These are phyloP conservation scores for Smutsia temminckii DNA, from an alignment of 2,797 vertebrate species.

Conservation along the genomic window DNA sequence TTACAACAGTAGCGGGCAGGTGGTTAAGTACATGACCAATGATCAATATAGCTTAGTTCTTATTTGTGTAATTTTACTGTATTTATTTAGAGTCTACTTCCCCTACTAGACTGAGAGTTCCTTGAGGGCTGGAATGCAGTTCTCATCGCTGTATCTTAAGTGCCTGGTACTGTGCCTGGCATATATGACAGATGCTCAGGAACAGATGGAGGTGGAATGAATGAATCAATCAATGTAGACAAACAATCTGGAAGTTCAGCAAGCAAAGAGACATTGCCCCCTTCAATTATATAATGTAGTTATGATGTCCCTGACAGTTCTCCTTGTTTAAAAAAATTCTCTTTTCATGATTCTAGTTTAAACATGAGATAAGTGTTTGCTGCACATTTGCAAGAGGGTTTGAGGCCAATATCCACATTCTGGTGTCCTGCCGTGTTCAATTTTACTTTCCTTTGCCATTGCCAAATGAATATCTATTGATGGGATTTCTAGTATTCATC, in stretches of 20 bases:
- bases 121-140: not conserved
- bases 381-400: constrained; percentile 55
- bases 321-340: not conserved
- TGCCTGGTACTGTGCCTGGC: constrained; percentile 17
- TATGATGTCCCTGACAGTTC: constrained; percentile 43
- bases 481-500: constrained; percentile 70
- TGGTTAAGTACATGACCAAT: not conserved
- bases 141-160: not conserved
- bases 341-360: not conserved
- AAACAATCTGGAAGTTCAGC: constrained; percentile 64
- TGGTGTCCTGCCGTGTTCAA: constrained; percentile 66
- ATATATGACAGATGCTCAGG: constrained; percentile 40
- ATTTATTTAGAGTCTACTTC: not conserved
- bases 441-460: constrained; percentile 62
- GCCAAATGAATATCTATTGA: constrained; percentile 74
- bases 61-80: not conserved
- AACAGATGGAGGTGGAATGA: constrained; percentile 68
- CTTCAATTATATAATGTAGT: constrained; percentile 19
- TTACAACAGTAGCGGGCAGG: not conserved
- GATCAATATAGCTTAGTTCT: not conserved
- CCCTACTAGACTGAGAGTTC: not conserved
- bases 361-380: constrained; percentile 46
- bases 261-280: constrained; percentile 29
- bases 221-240: constrained; percentile 65
- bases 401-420: constrained; percentile 59